A percentile compares a stretch with the other conserved stretches of the same genome.
Evolutionary conservation across 2,797 vertebrate genomes (phyloP).

Genomic region (Euphonia xanthogaster): DNA sequence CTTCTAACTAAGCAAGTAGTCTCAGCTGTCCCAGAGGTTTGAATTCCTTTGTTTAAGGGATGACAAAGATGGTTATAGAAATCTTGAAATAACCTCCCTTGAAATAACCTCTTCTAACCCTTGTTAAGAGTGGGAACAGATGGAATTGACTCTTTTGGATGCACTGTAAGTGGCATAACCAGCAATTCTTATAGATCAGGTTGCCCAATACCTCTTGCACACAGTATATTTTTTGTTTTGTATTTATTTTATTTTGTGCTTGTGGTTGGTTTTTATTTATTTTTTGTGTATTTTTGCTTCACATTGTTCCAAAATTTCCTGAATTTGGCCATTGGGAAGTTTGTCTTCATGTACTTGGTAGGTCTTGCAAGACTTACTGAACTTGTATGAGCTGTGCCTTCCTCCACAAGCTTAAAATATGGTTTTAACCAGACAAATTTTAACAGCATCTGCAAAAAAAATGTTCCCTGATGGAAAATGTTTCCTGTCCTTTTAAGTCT

Average conservation of each 20-base stretch:
- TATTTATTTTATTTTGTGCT: not conserved
- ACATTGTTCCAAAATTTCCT: not conserved
- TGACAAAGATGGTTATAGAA: not conserved
- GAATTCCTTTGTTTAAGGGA: not conserved
- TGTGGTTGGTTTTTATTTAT: not conserved
- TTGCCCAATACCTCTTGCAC: not conserved
- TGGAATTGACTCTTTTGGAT: not conserved
- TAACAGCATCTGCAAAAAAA: not conserved
- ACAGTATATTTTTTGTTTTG: rapidly evolving
- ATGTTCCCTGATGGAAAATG: not conserved
- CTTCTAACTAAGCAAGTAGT: not conserved
- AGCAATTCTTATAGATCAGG: not conserved
- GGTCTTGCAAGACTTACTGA: not conserved
- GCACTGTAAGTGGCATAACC: not conserved
- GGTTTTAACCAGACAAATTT: not conserved
- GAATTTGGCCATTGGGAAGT: not conserved
- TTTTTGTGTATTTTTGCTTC: rapidly evolving
- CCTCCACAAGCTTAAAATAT: not conserved
- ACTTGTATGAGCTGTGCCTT: not conserved
- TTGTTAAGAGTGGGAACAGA: not conserved
- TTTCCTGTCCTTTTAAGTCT: not conserved
- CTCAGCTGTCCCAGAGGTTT: not conserved
- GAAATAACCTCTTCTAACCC: too few relatives aligned
- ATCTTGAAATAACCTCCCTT: not conserved
- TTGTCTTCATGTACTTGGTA: not conserved